These are phyloP conservation scores for Tricholaema leucomelas DNA, from an alignment of 2,113 vertebrate species.

Conservation along the genomic window DNA sequence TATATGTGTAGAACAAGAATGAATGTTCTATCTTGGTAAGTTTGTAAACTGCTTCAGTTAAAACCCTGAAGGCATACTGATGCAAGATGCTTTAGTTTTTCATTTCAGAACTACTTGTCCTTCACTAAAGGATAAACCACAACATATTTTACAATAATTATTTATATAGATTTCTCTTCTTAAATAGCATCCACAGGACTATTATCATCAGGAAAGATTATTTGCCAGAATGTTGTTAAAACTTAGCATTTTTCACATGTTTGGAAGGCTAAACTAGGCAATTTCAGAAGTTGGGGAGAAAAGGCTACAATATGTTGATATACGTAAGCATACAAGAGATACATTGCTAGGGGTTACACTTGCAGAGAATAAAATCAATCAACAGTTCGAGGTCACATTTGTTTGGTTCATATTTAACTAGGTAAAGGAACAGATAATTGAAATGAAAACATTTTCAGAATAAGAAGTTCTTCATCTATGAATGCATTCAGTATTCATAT, in stretches of 20 bases:
- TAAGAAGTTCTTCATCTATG: background rate
- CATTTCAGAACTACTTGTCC: background rate
- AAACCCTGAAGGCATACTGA: background rate
- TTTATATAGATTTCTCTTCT: background rate
- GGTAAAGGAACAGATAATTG: background rate
- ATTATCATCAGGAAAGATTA: background rate
- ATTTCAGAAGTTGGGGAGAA: background rate
- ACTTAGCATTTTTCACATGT: background rate
- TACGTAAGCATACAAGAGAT: background rate
- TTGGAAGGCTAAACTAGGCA: background rate
- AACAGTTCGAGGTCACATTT: background rate
- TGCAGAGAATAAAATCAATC: background rate
- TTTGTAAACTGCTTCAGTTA: background rate
- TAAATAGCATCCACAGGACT: background rate
- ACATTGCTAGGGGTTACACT: background rate
- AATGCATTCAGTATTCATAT: background rate
- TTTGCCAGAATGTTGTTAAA: background rate
- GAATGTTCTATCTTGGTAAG: background rate
- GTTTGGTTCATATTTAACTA: background rate
- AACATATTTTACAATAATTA: background rate
- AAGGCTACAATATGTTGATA: accelerated
- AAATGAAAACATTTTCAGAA: background rate
- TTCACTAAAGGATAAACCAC: background rate
- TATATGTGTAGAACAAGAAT: background rate
- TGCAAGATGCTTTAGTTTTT: background rate